Evolutionary conservation across 53 echinoderm and acorn worm genomes (phyloP), one percentile per base, ranked within the genome.

Genomic region (Paelopatides confundens): DNA sequence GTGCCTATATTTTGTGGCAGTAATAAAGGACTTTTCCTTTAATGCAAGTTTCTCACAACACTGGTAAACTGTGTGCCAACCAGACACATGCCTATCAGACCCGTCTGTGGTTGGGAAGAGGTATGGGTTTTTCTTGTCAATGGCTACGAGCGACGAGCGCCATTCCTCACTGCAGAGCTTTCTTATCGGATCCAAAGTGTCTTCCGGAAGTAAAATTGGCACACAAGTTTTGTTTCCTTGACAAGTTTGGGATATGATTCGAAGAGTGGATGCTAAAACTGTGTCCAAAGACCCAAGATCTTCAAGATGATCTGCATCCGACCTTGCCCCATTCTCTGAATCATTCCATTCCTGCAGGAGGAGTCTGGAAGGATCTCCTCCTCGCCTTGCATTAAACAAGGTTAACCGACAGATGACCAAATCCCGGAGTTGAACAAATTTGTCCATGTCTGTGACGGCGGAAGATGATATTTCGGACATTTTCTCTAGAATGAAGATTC

Each of bases 381-480:
- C 91, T 74, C 87, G 26, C 30, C 94, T 64, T 12, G 91, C 94
- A 89, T 94, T 94, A 48, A 87, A 94, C 0, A 94, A 65, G 2
- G 94, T 94, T 0, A 91, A 52, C 13, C 91, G 39, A 32, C 77
- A 51, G 3, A 91, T 88, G 9, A 86, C 52, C 2, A 67, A 54
- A 33, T 91, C 91, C 35, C 88, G 64, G 1, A 94, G 58, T 65
- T 87, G 39, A 9, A 82, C 82, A 83, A 89, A 93, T 13, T 34
- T 32, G 67, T 90, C 87, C 17, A 21, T 35, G 48, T 93, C 90
- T 35, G 37, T 33, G 36, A 36, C 3, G n/a, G 38, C 36, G 17
- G 37, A 36, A 36, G 71, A 35, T 31, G 68, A 67, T 29, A 67
- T 31, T 35, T 67, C 35, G 27, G 35, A 67, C 37, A 71, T 71